phyloP scores from a whole-genome alignment of 2,888 invertebrate genomes.

The Gnatocerus cornutus region DNA sequence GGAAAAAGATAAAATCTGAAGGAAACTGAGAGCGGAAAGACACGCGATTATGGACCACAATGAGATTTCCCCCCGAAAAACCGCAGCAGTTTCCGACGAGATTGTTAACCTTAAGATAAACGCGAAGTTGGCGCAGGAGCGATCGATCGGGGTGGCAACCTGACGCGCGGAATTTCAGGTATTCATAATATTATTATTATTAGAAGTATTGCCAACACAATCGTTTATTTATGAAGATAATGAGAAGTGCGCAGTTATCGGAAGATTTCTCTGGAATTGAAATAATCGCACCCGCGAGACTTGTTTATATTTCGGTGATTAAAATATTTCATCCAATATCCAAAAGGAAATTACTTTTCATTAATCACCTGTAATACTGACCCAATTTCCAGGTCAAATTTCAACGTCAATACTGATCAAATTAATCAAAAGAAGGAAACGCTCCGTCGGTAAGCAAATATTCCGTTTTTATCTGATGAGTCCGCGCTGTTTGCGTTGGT shows the following conservation, averaged over 20 bases:
- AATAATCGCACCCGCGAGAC: too few relatives aligned
- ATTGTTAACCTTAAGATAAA: constrained; percentile 55
- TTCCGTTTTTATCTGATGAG: neutral
- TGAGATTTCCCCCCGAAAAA: constrained; percentile 59
- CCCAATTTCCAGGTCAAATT: neutral
- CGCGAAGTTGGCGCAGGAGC: too few relatives aligned
- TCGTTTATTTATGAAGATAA: neutral
- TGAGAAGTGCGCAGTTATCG: neutral
- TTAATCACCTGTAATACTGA: neutral
- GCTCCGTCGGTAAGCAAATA: neutral
- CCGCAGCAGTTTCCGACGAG: constrained; percentile 62
- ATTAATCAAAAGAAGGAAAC: constrained; percentile 1
- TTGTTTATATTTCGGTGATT: neutral
- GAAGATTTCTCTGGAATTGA: neutral
- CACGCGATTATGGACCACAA: constrained; percentile 64
- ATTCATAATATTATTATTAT: neutral
- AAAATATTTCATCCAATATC: neutral
- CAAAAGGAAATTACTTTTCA: neutral
- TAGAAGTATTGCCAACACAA: constrained; percentile 2
- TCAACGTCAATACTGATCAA: neutral
- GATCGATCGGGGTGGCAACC: neutral
- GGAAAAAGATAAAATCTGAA: constrained; percentile 34
- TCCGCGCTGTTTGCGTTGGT: neutral
- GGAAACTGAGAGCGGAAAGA: constrained; percentile 58
- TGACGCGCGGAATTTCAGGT: constrained; percentile 3